Evolutionary conservation across 2,113 vertebrate genomes (phyloP).

Genomic region (Cariama cristata): DNA sequence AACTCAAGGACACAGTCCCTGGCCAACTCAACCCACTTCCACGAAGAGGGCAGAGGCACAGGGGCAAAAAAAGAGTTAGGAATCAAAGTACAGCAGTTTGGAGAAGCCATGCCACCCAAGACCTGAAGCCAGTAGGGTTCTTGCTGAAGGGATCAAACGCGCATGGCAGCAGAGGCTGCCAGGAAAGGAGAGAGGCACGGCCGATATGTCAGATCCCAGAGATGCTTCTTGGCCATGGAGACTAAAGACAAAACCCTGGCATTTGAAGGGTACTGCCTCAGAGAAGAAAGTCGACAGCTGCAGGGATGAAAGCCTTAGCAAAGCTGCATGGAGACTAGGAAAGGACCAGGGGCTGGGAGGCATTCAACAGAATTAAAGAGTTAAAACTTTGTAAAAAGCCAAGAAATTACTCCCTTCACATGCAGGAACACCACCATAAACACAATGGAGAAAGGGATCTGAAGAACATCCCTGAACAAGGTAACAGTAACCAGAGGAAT

Average conservation of each 20-base stretch:
- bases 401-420: neutral
- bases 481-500: neutral
- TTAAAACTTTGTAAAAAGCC: neutral
- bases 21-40: neutral
- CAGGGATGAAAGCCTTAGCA: neutral
- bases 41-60: neutral
- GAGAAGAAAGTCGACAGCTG: neutral
- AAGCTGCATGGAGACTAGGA: neutral
- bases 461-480: neutral
- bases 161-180: neutral
- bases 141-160: neutral
- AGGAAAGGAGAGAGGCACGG: neutral
- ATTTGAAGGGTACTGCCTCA: neutral
- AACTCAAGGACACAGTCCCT: neutral
- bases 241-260: neutral
- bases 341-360: neutral
- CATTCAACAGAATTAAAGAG: neutral
- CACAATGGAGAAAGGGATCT: neutral
- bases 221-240: neutral
- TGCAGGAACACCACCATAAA: neutral
- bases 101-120: no score
- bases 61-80: neutral
- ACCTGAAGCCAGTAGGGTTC: neutral
- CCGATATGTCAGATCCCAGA: accelerated
- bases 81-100: neutral